A percentile compares a stretch with the other conserved stretches of the same genome.
Evolutionary conservation across 2,888 invertebrate species (phyloP).

Genomic region (Diachrysia chrysitis): DNA sequence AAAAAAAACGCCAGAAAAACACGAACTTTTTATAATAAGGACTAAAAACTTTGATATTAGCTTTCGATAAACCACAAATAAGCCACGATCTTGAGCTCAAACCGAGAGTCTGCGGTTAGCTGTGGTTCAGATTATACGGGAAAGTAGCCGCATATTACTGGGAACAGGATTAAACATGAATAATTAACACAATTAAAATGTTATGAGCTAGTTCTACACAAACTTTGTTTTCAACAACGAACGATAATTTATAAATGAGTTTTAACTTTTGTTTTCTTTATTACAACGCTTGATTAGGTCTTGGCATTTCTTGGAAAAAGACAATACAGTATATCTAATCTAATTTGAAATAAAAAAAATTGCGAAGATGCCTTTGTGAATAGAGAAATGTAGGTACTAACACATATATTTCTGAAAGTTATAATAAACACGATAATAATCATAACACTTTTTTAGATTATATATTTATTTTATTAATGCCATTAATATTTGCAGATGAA

Average conservation of each 20-base stretch:
- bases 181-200: slow-evolving; percentile 4
- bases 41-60: slow-evolving; percentile 22
- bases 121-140: slow-evolving; percentile 22
- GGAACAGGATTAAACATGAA: slow-evolving; percentile 3
- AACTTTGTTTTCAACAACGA: not conserved
- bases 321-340: no score
- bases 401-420: no score
- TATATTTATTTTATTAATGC: no score
- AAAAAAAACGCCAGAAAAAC: no score
- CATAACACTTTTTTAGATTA: no score
- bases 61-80: slow-evolving; percentile 43
- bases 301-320: not conserved
- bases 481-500: no score
- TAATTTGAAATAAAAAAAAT: no score
- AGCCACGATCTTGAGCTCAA: slow-evolving; percentile 23
- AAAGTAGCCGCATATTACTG: slow-evolving; percentile 16
- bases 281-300: not conserved
- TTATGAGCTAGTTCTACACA: slow-evolving; percentile 1
- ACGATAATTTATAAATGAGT: not conserved
- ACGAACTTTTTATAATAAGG: not conserved
- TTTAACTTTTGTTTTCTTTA: not conserved
- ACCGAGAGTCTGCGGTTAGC: slow-evolving; percentile 31
- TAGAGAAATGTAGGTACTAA: no score
- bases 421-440: no score
- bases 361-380: no score